Evolutionary conservation across 2,113 vertebrate species (phyloP).

Genomic region (Nothocercus julius): DNA sequence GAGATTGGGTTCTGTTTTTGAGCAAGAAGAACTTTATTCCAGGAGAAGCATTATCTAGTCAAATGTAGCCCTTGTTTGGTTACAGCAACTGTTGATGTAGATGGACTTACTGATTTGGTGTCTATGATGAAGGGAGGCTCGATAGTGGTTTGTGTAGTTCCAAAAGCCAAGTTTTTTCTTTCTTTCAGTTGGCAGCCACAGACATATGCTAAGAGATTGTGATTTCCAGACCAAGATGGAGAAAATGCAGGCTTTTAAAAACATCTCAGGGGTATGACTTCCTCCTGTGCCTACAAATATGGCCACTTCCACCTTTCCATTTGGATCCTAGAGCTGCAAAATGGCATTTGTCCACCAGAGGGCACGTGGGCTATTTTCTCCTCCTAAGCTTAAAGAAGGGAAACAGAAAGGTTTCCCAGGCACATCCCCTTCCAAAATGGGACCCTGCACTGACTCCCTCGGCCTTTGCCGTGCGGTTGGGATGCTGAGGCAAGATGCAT

Average conservation of each 20-base stretch:
- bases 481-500: background rate
- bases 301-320: constrained; percentile 28
- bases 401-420: background rate
- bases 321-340: constrained; percentile 19
- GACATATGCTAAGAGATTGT: background rate
- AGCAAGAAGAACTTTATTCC: background rate
- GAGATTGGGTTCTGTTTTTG: background rate
- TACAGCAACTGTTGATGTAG: background rate
- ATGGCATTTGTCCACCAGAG: constrained; percentile 69
- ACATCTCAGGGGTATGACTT: rapidly evolving
- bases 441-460: background rate
- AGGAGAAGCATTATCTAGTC: background rate
- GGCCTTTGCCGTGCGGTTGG: background rate
- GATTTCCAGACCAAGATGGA: background rate
- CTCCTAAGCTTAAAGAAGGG: background rate
- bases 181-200: background rate
- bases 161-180: background rate
- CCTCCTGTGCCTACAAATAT: constrained; percentile 13
- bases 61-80: background rate
- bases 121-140: background rate
- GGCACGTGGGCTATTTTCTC: constrained; percentile 60
- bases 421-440: background rate
- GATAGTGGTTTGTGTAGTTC: background rate
- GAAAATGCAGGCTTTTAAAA: background rate
- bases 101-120: background rate